Evolutionary conservation across 2,888 invertebrate species (phyloP).

Genomic region (Pollenia labialis): DNA sequence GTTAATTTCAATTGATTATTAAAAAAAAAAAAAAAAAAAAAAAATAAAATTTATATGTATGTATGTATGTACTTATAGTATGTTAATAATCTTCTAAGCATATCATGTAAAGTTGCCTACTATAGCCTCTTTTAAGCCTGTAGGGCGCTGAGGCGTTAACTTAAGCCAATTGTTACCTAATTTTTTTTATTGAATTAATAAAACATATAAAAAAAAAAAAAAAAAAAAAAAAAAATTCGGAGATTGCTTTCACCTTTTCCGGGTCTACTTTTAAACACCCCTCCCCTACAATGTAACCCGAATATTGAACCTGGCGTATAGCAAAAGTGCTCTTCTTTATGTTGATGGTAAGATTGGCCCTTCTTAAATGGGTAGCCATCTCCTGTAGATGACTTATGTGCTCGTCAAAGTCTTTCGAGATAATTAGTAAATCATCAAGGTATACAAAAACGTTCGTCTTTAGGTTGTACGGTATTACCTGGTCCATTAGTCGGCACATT

Average conservation of each 20-base stretch:
- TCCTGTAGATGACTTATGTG: constrained; percentile 8
- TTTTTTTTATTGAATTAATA: too few relatives aligned
- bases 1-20: too few relatives aligned
- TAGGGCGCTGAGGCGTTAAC: too few relatives aligned
- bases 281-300: constrained; percentile 11
- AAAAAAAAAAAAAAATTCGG: too few relatives aligned
- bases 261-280: constrained; percentile 4
- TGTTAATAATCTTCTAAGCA: too few relatives aligned
- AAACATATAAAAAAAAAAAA: too few relatives aligned
- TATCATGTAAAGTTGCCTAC: too few relatives aligned
- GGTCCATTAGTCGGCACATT: constrained; percentile 39
- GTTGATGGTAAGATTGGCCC: not conserved
- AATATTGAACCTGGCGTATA: not conserved
- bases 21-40: too few relatives aligned
- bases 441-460: constrained; percentile 32
- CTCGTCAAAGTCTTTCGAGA: constrained; percentile 12
- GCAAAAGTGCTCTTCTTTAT: constrained; percentile 11
- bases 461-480: constrained; percentile 10
- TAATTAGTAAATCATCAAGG: constrained; percentile 3
- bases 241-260: not conserved
- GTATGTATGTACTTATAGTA: too few relatives aligned
- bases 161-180: too few relatives aligned
- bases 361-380: constrained; percentile 10
- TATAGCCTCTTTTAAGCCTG: too few relatives aligned
- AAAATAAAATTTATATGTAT: too few relatives aligned